These are phyloP conservation scores for Microplitis mediator DNA, from an alignment of 1,140 invertebrate species.

Conservation along the genomic window DNA sequence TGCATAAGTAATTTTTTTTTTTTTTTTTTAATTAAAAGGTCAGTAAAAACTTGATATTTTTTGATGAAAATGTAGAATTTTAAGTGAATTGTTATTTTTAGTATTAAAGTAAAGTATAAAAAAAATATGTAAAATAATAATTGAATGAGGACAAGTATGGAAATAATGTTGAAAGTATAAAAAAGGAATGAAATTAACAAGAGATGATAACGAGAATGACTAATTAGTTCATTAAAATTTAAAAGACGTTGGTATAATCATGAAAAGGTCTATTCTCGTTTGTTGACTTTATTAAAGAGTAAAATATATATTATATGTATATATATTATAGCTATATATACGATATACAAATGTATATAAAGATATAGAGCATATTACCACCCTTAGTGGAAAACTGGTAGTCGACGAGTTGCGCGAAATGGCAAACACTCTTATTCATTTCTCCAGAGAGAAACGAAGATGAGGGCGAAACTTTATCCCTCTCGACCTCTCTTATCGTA, in stretches of 20 bases:
- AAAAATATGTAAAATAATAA: too few relatives aligned
- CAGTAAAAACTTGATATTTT: too few relatives aligned
- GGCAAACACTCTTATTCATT: conserved; percentile 32
- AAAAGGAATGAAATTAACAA: background rate
- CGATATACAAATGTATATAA: conserved; percentile 7
- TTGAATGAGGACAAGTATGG: too few relatives aligned
- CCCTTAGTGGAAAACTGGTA: conserved; percentile 2
- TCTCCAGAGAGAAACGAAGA: conserved; percentile 29
- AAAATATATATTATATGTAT: background rate
- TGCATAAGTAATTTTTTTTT: too few relatives aligned
- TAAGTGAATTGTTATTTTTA: too few relatives aligned
- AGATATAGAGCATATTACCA: background rate
- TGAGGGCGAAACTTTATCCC: conserved; percentile 1
- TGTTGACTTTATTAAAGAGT: conserved; percentile 8
- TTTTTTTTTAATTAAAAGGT: too few relatives aligned
- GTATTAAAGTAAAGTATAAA: too few relatives aligned
- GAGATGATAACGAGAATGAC: background rate
- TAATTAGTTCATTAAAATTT: conserved; percentile 7
- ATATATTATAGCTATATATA: background rate
- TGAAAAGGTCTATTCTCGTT: background rate
- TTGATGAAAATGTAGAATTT: too few relatives aligned
- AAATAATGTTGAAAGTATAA: background rate
- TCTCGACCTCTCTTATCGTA: background rate
- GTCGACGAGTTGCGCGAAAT: conserved; percentile 13
- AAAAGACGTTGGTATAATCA: background rate